Base-by-base conservation (phyloP, 2,888 invertebrate species). In the Allophyes oxyacanthae region DNA sequence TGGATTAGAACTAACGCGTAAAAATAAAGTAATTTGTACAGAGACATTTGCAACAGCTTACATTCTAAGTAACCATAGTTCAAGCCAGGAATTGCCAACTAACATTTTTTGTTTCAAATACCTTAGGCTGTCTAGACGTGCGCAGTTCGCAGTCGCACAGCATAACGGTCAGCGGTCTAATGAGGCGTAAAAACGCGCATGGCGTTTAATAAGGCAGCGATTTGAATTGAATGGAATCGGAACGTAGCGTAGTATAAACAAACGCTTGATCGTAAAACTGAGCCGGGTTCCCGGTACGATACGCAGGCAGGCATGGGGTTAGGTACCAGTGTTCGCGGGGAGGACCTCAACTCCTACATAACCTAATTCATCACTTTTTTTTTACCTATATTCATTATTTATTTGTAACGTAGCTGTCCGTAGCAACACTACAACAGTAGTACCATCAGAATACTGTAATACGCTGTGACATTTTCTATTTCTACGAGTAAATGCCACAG, bases 201-300 rank as follows among this genome's bases (percentile, higher is more conserved):
- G 63, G 50, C 48, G 55, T 64, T 77, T 74, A 68, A 71, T 65
- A 65, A 67, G 62, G 55, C 57, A 63, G 38, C 54, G 49, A 77
- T 77, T 77, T 66, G 72, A 75, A 77, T 77, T 71, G 68, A 75
- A 75, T 75, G 77, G 69, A 65, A 65, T 70, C 73, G 63, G 67
- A 66, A 69, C 68, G 71, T 77, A 61, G 61, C 74, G 65, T 56
- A 57, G 61, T 76, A 80, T 80, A 82, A 81, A 82, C 78, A 80
- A 70, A 75, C 69, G 70, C 59, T 68, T 69, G 71, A 68, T 77
- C 76, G 78, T 77, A 71, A 71, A 76, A 46, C 72, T 34, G 67
- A 32, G 55, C 52, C 55, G 30, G 30, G 70, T 79, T 81, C 78
- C 71, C 67, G 72, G 78, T 72, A 79, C 57, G 48, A 52, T 48